Conservation (phyloP, 2,888 invertebrate species). For the Sussaba pulchella region DNA sequence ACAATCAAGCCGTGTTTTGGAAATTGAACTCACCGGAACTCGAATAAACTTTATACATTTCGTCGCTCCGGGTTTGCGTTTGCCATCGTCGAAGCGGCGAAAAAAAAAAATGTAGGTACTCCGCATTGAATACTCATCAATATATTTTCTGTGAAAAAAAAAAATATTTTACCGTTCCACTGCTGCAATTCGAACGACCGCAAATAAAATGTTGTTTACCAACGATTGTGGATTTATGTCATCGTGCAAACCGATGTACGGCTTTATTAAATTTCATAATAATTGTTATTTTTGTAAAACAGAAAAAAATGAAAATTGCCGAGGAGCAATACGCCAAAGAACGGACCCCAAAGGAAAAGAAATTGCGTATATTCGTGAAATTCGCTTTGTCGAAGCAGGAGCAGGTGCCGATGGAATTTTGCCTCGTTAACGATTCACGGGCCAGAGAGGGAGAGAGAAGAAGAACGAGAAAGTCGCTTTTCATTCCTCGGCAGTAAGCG, state of each 20-base stretch:
- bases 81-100: not conserved
- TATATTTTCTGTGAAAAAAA: not conserved
- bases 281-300: not conserved
- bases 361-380: slow-evolving; percentile 56
- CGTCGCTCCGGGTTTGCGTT: not conserved
- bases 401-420: slow-evolving; percentile 48
- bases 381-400: slow-evolving; percentile 30
- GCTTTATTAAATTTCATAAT: not conserved
- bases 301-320: slow-evolving; percentile 6
- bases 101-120: not conserved
- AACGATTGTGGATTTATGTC: not conserved
- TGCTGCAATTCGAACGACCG: not conserved
- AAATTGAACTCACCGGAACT: not conserved
- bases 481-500: slow-evolving; percentile 12
- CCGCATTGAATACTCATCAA: not conserved
- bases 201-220: not conserved
- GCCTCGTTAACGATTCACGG: slow-evolving; percentile 56
- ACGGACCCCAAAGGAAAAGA: slow-evolving; percentile 29
- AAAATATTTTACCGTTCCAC: not conserved
- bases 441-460: not conserved
- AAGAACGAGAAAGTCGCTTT: not conserved
- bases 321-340: not conserved
- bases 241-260: not conserved
- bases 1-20: slow-evolving; percentile 19
- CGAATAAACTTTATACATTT: not conserved